Evolutionary conservation across 2,113 vertebrate genomes (phyloP).

Genomic region (Taurulus bubalis): DNA sequence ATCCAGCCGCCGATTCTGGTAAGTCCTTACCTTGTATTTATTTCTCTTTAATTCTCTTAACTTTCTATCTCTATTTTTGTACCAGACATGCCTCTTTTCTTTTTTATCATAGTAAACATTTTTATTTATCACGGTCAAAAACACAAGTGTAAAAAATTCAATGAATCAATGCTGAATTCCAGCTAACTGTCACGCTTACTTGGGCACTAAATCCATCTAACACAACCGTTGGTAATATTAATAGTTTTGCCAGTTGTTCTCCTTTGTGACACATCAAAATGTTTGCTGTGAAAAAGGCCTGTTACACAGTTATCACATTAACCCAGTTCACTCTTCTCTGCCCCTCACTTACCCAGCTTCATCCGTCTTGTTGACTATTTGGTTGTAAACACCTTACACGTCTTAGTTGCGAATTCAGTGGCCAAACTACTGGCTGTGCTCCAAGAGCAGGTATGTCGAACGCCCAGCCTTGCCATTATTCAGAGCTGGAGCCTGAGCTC

Average conservation of each 20-base stretch:
- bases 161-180: not conserved
- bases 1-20: constrained; percentile 84
- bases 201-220: not conserved
- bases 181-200: not conserved
- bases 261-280: not conserved
- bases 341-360: constrained; percentile 81
- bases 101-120: not conserved
- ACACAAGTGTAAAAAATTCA: not conserved
- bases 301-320: not conserved
- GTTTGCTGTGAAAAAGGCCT: not conserved
- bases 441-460: constrained; percentile 79
- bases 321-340: not conserved
- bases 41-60: not conserved
- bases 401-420: constrained; percentile 83
- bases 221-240: not conserved
- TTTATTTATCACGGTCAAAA: not conserved
- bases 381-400: constrained; percentile 86
- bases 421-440: constrained; percentile 80
- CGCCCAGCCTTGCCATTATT: constrained; percentile 80
- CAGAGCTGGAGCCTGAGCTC: constrained; percentile 78
- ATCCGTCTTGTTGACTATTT: constrained; percentile 89
- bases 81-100: not conserved
- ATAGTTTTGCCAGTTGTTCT: not conserved
- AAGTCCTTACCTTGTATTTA: constrained; percentile 35
- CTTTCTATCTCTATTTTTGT: constrained; percentile 1